A percentile compares a stretch with the other conserved stretches of the same genome.
phyloP scores from a whole-genome alignment of 2,113 vertebrate genomes.

The Periophthalmodon schlosseri region DNA sequence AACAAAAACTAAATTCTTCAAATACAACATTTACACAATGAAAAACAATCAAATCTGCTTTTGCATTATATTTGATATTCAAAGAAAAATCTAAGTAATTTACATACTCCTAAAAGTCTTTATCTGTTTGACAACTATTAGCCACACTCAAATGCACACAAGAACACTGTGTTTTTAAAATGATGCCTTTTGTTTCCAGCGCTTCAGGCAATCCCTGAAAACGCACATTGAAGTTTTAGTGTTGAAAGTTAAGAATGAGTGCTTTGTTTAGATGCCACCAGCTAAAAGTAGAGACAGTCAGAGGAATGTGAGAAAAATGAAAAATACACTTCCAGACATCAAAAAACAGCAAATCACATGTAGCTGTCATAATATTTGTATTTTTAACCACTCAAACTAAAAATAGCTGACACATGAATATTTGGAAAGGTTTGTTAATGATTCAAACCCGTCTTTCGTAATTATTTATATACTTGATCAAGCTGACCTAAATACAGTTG shows the following conservation, averaged over 20 bases:
- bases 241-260: background rate
- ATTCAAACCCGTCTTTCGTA: background rate
- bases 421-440: constrained; percentile 4
- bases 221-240: background rate
- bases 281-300: background rate
- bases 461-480: background rate
- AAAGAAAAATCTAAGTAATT: background rate
- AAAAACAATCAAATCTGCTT: background rate
- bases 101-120: background rate
- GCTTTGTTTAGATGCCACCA: background rate
- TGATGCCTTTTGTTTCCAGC: background rate
- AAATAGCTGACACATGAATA: background rate
- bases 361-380: constrained; percentile 1
- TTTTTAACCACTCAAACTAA: background rate
- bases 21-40: background rate
- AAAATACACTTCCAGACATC: background rate
- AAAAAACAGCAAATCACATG: background rate
- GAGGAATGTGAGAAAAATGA: background rate
- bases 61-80: background rate
- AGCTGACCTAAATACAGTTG: background rate
- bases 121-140: background rate
- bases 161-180: background rate
- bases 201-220: background rate
- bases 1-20: too few relatives aligned
- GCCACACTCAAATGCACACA: background rate